These are phyloP conservation scores for Ceriagrion tenellum DNA, from an alignment of 2,888 invertebrate species.

Conservation along the genomic window DNA sequence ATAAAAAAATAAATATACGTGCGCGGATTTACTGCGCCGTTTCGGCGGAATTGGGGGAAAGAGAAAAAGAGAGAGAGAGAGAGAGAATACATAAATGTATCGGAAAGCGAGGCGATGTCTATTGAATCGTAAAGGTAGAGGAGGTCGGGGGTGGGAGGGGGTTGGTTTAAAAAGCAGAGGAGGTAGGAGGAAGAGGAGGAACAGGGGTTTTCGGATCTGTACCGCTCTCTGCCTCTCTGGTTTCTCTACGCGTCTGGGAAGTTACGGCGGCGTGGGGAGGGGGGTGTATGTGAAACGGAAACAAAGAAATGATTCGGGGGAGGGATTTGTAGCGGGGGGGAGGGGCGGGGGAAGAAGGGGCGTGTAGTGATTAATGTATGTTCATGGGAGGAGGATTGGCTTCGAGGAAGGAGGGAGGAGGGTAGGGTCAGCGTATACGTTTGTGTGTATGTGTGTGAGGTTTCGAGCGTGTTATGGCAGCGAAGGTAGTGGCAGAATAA, in stretches of 20 bases:
- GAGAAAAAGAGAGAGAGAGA: background rate
- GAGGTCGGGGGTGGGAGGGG: background rate
- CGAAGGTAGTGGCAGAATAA: background rate
- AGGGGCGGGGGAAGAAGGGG: background rate
- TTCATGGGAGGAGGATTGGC: background rate
- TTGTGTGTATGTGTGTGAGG: background rate
- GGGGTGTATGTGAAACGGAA: background rate
- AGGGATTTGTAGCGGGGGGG: background rate
- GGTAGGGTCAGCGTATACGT: too few relatives aligned
- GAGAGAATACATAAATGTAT: conserved; percentile 12
- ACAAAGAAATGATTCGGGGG: background rate
- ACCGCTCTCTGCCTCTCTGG: background rate
- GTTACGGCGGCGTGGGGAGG: background rate
- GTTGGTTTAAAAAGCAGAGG: background rate
- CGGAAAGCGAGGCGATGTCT: background rate
- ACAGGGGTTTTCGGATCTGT: background rate
- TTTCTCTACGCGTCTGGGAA: background rate
- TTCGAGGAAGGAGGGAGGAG: background rate
- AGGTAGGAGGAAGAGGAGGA: background rate
- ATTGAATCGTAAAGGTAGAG: background rate
- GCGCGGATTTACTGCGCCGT: conserved; percentile 8
- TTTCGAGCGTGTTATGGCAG: conserved; percentile 1
- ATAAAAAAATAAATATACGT: background rate
- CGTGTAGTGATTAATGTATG: background rate
- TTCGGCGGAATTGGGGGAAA: background rate